Evolutionary conservation across 1,140 invertebrate genomes (phyloP).

Genomic region (Drosophila pruinosa): DNA sequence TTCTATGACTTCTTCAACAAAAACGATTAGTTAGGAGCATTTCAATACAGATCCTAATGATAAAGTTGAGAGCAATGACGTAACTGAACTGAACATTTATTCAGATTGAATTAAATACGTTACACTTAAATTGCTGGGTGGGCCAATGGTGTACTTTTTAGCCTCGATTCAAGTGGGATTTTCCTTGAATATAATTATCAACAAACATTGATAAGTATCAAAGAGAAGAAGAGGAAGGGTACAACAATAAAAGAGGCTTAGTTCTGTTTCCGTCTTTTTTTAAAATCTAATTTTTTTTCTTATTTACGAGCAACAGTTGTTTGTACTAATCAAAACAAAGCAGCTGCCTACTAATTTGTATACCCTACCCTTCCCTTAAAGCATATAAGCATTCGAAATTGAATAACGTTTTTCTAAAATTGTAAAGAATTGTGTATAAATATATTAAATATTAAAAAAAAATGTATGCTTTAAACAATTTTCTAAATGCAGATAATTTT

Average conservation of each 20-base stretch:
- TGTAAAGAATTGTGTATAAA: not conserved
- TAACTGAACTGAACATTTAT: no score
- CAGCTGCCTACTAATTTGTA: constrained; percentile 19
- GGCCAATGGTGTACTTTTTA: constrained; percentile 13
- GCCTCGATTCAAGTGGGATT: constrained; percentile 62
- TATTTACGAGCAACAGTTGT: constrained; percentile 78
- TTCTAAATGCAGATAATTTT: no score
- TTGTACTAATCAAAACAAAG: constrained; percentile 40
- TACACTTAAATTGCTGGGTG: no score
- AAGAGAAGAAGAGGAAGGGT: not conserved
- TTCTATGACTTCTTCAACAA: no score
- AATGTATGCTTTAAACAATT: no score
- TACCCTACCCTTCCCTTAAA: no score
- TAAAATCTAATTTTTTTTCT: constrained; percentile 47
- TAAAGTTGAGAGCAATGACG: no score
- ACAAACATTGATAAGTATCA: constrained; percentile 27
- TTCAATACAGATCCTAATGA: no score
- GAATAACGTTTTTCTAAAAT: no score
- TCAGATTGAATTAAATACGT: no score
- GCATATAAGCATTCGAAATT: no score
- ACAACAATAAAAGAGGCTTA: constrained; percentile 38
- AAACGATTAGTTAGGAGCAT: no score
- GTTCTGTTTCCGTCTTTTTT: constrained; percentile 34
- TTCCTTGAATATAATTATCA: constrained; percentile 63
- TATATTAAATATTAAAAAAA: not conserved